Conservation (phyloP, 2,888 invertebrate genomes). For the Thera obeliscata region DNA sequence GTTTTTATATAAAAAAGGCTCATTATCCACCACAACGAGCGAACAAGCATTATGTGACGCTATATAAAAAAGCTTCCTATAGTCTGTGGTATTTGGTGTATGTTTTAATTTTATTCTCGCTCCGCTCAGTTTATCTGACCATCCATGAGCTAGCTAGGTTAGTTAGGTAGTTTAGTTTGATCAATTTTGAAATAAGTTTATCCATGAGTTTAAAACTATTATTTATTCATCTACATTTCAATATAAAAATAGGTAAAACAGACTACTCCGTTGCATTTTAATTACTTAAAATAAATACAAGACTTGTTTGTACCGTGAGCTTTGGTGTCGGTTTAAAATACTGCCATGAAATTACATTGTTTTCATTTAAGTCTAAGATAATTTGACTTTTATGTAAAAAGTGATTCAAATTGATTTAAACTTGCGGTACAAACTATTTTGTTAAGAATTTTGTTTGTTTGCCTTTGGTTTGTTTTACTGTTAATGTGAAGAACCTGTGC, state of each 20-base stretch:
- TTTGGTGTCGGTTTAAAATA: no score
- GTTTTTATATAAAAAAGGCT: conserved; percentile 12
- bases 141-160: not conserved
- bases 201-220: conserved; percentile 47
- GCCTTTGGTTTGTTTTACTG: no score
- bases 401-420: no score
- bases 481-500: no score
- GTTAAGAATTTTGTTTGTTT: no score
- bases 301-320: no score
- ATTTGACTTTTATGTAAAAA: not conserved
- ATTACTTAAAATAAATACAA: no score
- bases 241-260: conserved; percentile 6
- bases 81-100: not conserved
- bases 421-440: no score
- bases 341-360: no score
- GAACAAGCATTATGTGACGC: not conserved
- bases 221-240: conserved; percentile 3
- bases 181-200: conserved; percentile 39
- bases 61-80: not conserved
- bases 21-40: conserved; percentile 5
- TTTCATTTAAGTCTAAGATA: not conserved
- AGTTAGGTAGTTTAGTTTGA: not conserved
- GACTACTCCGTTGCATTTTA: not conserved
- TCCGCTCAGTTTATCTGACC: not conserved
- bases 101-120: not conserved